phyloP scores from a whole-genome alignment of 2,888 invertebrate genomes.

The Limenitis camilla region DNA sequence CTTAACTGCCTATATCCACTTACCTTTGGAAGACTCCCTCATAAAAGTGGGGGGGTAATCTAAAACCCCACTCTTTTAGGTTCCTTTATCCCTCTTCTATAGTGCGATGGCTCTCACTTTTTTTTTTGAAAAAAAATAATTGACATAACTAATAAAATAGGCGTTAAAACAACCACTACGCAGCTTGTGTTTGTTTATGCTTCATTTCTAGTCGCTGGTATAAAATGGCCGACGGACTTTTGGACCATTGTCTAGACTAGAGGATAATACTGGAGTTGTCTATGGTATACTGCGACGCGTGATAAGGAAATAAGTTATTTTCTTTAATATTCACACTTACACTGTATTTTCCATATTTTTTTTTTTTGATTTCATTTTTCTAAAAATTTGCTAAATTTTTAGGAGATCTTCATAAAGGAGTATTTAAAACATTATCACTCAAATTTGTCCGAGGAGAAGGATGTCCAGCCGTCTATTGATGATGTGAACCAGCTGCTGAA shows the following conservation, averaged over 20 bases:
- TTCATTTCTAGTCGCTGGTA: conserved; percentile 47
- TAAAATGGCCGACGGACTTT: conserved; percentile 21
- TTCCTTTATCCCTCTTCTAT: too few relatives aligned
- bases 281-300: conserved; percentile 25
- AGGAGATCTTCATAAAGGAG: conserved; percentile 76
- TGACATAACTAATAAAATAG: conserved; percentile 17
- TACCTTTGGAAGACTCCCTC: too few relatives aligned
- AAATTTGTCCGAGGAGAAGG: conserved; percentile 34
- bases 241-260: conserved; percentile 17
- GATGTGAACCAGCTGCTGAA: conserved; percentile 77
- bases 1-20: too few relatives aligned
- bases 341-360: too few relatives aligned
- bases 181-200: conserved; percentile 54
- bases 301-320: too few relatives aligned
- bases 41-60: too few relatives aligned
- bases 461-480: conserved; percentile 51
- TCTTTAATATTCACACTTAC: too few relatives aligned
- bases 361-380: too few relatives aligned
- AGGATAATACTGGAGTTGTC: conserved; percentile 17
- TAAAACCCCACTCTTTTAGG: too few relatives aligned
- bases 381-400: conserved; percentile 20
- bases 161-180: conserved; percentile 37
- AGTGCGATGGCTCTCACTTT: background rate
- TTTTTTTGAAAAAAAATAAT: background rate
- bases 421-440: conserved; percentile 53